These are phyloP conservation scores for Montipora foliosa DNA, from an alignment of 64 coral and sea anemone genomes.

Conservation along the genomic window DNA sequence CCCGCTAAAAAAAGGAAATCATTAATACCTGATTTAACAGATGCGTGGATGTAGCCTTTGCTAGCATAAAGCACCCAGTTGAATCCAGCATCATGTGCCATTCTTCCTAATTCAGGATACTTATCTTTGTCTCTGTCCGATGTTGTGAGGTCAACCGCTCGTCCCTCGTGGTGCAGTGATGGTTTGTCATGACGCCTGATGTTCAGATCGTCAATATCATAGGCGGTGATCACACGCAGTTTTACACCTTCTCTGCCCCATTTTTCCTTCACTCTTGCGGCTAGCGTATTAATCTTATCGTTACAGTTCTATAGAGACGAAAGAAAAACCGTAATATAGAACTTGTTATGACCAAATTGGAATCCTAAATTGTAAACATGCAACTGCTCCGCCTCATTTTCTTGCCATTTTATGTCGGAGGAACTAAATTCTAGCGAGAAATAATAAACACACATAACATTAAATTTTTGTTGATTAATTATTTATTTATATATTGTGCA, in stretches of 20 bases:
- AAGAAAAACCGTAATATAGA: not conserved
- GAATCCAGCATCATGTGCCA: conserved; percentile 83
- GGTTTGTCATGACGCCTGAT: not conserved
- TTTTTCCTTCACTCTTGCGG: not conserved
- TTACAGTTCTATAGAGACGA: conserved; percentile 67
- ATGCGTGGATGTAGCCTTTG: conserved; percentile 80
- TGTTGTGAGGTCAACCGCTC: conserved; percentile 84
- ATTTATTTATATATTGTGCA: too few relatives aligned
- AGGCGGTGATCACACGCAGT: conserved; percentile 77
- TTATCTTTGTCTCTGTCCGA: conserved; percentile 72
- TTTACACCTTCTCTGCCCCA: conserved; percentile 57
- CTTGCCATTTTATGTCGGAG: too few relatives aligned
- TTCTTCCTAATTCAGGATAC: conserved; percentile 49
- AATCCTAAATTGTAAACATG: not conserved
- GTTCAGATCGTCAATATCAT: conserved; percentile 21
- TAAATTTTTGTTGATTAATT: too few relatives aligned
- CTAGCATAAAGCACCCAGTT: conserved; percentile 84
- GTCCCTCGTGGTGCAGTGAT: conserved; percentile 79
- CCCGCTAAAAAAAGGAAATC: too few relatives aligned
- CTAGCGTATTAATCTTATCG: conserved; percentile 55
- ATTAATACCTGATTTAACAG: conserved; percentile 70
- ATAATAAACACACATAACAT: too few relatives aligned
- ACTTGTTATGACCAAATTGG: too few relatives aligned
- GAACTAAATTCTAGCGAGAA: too few relatives aligned
- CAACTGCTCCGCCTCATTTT: not conserved